These are phyloP conservation scores for Lepisosteus oculatus DNA, from an alignment of 2,113 vertebrate genomes.

Conservation along the genomic window DNA sequence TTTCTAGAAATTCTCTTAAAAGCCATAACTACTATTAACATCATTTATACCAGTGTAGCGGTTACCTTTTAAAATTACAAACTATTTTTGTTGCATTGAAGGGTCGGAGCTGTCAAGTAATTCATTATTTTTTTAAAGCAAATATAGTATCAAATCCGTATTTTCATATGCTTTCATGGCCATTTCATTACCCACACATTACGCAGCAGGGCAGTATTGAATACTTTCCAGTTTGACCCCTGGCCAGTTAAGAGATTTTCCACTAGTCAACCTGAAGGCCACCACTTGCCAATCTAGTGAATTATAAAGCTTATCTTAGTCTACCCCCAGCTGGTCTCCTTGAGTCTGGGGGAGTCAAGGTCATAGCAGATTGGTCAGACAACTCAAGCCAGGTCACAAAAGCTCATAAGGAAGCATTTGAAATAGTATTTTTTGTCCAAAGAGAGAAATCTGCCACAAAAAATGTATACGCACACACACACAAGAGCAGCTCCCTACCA, in stretches of 20 bases:
- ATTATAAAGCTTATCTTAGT: constrained; percentile 64
- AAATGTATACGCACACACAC: constrained; percentile 26
- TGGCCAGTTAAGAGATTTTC: constrained; percentile 42
- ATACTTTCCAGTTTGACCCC: constrained; percentile 55
- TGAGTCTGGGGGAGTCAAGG: constrained; percentile 47
- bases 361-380: constrained; percentile 37
- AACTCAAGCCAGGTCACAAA: constrained; percentile 45
- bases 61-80: too few relatives aligned
- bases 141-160: too few relatives aligned
- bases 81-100: too few relatives aligned
- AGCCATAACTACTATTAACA: too few relatives aligned
- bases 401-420: constrained; percentile 38
- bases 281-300: constrained; percentile 58
- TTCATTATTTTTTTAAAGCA: too few relatives aligned
- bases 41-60: too few relatives aligned
- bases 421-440: constrained; percentile 28
- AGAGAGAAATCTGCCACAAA: constrained; percentile 21
- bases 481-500: neutral
- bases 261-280: constrained; percentile 48
- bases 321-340: constrained; percentile 54
- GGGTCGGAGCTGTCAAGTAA: too few relatives aligned
- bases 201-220: constrained; percentile 45
- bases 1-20: too few relatives aligned
- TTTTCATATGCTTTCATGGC: constrained; percentile 16
- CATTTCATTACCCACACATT: constrained; percentile 29